Evolutionary conservation across 2,888 invertebrate genomes (phyloP).

Genomic region (Campoplex capitator): DNA sequence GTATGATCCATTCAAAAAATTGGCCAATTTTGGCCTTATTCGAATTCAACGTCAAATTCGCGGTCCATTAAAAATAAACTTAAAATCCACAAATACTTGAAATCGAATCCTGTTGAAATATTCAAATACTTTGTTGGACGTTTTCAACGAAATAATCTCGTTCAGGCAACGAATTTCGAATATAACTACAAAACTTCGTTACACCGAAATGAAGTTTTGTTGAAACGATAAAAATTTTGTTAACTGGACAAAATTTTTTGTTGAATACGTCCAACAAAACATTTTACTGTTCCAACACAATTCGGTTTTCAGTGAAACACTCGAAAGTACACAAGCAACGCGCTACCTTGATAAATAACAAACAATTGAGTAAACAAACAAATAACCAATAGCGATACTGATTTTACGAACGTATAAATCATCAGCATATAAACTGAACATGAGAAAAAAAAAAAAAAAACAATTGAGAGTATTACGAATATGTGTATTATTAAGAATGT

Average conservation of each 20-base stretch:
- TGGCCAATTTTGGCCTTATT: background rate
- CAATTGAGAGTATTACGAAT: slow-evolving; percentile 68
- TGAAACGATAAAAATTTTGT: too few species aligned
- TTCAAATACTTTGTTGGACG: too few species aligned
- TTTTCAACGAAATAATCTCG: too few species aligned
- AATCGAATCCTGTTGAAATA: too few species aligned
- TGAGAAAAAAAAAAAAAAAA: slow-evolving; percentile 26
- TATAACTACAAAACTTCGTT: too few species aligned
- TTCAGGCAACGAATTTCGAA: too few species aligned
- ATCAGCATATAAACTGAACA: slow-evolving; percentile 56
- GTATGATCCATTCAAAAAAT: too few species aligned
- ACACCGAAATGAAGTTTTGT: too few species aligned
- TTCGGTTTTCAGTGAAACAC: background rate
- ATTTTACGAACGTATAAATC: slow-evolving; percentile 20
- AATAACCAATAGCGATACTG: slow-evolving; percentile 42
- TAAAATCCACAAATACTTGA: background rate
- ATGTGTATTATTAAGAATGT: slow-evolving; percentile 70
- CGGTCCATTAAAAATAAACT: background rate
- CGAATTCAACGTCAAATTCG: background rate
- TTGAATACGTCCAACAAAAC: too few species aligned
- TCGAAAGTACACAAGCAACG: slow-evolving; percentile 25
- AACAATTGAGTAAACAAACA: slow-evolving; percentile 6
- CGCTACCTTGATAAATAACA: slow-evolving; percentile 45
- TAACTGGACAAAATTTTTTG: too few species aligned
- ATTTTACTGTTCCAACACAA: too few species aligned